Evolutionary conservation across 2,113 vertebrate genomes (phyloP), one percentile per base, ranked within the genome.

Genomic region (Tachysurus vachellii): DNA sequence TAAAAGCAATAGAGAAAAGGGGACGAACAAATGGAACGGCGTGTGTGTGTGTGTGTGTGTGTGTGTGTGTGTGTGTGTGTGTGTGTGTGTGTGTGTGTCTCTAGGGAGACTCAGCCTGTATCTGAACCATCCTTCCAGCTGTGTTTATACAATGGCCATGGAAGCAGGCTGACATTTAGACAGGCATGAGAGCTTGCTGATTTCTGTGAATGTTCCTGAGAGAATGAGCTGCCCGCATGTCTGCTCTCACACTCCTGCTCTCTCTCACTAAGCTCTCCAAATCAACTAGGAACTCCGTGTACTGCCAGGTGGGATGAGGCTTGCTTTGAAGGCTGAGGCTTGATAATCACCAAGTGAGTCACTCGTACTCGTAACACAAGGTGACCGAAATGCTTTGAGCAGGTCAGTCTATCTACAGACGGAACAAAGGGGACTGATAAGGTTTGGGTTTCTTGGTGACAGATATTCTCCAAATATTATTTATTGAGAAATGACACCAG

Each of bases 151-250:
- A 81, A 82, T 84, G 28, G 66, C 56, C 85, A 85, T 64, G 87
- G 73, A 90, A 87, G 86, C 88, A 83, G 76, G 76, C 82, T 92
- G 89, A 91, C 92, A 92, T 92, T 93, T 88, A 91, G 81, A 64
- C 88, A 36, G 56, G 83, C 90, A 93, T 91, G 88, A 85, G 90
- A 87, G 89, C 83, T 75, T 42, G 23, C 75, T 56, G 77, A 89
- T 88, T 91, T 87, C 86, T 75, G 36, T 68, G 89, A 84, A 88
- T 50, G 68, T 66, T 75, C 85, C 85, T 64, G 68, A 44, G 89
- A 84, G 85, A 57, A 44, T 5, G 66, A 68, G 71, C 91, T 83
- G 85, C 56, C 28, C 31, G 0, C 71, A 14, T 71, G 53, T 59
- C 26, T 6, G 21, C 68, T 59, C 70, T 82, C 62, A 11, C 44